phyloP scores from a whole-genome alignment of 2,797 vertebrate genomes.

The Selene dorsalis region DNA sequence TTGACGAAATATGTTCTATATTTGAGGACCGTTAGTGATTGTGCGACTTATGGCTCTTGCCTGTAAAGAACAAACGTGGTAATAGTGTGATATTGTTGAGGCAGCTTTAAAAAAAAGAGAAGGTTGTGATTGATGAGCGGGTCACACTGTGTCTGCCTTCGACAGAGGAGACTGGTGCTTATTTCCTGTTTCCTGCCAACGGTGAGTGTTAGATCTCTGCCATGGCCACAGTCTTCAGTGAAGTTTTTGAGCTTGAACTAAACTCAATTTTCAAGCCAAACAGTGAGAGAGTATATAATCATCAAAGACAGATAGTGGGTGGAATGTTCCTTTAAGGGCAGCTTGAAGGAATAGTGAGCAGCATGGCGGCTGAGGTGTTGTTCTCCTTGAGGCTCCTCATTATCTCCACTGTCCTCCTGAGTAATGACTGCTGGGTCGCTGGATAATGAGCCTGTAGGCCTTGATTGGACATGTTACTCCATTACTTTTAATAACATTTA shows the following conservation, averaged over 20 bases:
- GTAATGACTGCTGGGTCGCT: constrained; percentile 73
- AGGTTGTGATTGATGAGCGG: constrained; percentile 10
- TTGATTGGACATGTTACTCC: constrained; percentile 72
- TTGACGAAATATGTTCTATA: background rate
- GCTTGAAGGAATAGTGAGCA: constrained; percentile 8
- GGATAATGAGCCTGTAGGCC: constrained; percentile 78
- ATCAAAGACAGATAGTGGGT: background rate
- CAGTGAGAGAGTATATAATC: background rate
- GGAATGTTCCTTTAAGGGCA: constrained; percentile 12
- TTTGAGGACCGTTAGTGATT: background rate
- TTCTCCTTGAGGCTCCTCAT: constrained; percentile 72
- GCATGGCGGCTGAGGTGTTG: constrained; percentile 41
- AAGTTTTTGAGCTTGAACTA: background rate
- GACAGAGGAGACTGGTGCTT: background rate
- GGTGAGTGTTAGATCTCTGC: background rate
- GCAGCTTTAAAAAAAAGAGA: background rate
- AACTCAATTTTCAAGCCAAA: background rate
- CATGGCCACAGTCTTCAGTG: background rate
- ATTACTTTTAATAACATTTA: constrained; percentile 80
- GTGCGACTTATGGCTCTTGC: background rate
- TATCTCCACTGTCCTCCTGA: constrained; percentile 73
- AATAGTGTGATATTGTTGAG: background rate
- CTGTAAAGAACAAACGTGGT: background rate
- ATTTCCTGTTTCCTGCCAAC: background rate
- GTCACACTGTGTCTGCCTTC: background rate